phyloP scores from a whole-genome alignment of 64 coral and sea anemone genomes.

The Trachythela sp. region DNA sequence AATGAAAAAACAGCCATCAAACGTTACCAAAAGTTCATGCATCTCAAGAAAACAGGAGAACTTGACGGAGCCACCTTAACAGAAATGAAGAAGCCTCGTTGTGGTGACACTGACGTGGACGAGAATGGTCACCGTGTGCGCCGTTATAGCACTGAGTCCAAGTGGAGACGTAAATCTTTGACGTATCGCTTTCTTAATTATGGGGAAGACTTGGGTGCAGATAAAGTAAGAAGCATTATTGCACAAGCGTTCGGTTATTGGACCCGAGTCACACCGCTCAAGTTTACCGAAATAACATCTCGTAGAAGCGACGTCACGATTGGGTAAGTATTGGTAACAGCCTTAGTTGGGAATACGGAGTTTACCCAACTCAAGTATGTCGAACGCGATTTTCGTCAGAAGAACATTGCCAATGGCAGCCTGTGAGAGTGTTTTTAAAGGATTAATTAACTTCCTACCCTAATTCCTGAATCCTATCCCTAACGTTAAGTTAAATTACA shows the following conservation, averaged over 20 bases:
- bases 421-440: no score
- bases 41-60: conserved; percentile 44
- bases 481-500: no score
- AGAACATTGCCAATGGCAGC: no score
- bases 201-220: neutral
- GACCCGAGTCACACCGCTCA: neutral
- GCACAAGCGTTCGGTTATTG: neutral
- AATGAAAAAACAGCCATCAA: conserved; percentile 54
- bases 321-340: neutral
- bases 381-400: no score
- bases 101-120: conserved; percentile 61
- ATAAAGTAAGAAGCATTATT: neutral
- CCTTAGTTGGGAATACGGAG: no score
- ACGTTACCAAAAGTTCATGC: conserved; percentile 61
- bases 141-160: neutral
- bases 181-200: neutral
- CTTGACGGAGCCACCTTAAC: conserved; percentile 56
- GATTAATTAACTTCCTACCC: no score
- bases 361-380: no score
- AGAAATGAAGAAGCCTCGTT: conserved; percentile 77
- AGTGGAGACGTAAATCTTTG: neutral
- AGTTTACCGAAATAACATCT: neutral
- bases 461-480: no score
- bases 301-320: neutral
- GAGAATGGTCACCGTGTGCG: conserved; percentile 40